phyloP scores from a whole-genome alignment of 2,113 vertebrate species.

The Sula dactylatra region DNA sequence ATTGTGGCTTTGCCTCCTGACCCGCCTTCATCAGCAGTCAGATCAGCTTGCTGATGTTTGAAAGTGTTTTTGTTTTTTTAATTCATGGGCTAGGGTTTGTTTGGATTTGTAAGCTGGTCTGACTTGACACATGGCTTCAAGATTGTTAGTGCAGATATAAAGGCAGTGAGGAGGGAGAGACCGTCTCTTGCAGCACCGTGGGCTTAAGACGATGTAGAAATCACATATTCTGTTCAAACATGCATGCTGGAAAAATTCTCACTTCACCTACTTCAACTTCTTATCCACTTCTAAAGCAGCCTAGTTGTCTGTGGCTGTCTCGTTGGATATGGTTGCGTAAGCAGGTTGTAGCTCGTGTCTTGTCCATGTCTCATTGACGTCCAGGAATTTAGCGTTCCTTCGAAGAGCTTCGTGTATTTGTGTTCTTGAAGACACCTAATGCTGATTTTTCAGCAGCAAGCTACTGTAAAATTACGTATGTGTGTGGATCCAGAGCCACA shows the following conservation, averaged over 20 bases:
- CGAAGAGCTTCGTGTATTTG: neutral
- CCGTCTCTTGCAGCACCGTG: neutral
- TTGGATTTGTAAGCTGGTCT: neutral
- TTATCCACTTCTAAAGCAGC: neutral
- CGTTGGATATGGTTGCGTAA: neutral
- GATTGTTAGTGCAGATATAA: neutral
- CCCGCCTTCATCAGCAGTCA: neutral
- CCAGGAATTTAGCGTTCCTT: neutral
- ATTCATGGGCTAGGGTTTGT: neutral
- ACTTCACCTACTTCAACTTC: neutral
- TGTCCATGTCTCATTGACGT: rapidly evolving
- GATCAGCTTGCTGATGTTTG: neutral
- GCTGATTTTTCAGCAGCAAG: neutral
- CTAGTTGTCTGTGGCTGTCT: neutral
- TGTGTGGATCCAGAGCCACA: neutral
- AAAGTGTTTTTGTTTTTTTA: neutral
- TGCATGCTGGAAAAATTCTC: neutral
- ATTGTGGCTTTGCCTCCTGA: neutral
- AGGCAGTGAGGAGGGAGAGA: neutral
- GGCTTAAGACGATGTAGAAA: rapidly evolving
- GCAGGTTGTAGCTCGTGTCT: neutral
- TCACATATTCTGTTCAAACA: neutral
- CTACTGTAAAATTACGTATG: neutral
- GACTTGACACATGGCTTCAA: neutral
- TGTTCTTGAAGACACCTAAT: neutral